Percentiles rank a stretch among this genome's conserved stretches.
These are phyloP conservation scores for Eupelmus urozonus DNA, from an alignment of 2,888 invertebrate genomes.

Conservation along the genomic window DNA sequence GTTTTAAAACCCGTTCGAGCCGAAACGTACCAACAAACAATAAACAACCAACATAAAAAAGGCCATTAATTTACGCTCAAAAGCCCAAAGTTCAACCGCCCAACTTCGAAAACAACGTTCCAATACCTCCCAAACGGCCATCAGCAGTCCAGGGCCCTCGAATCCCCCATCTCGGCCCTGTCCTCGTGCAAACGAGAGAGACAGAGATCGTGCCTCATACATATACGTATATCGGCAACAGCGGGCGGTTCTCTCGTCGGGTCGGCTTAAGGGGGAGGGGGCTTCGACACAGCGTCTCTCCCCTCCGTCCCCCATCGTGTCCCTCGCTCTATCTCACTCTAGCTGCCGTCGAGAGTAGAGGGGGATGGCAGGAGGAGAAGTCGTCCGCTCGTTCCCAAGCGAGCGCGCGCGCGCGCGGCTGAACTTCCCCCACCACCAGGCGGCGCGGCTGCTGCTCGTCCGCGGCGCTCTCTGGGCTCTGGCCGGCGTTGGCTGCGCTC, in stretches of 20 bases:
- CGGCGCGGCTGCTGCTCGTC: slow-evolving; percentile 51
- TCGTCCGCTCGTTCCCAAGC: slow-evolving; percentile 41
- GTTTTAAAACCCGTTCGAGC: too few species aligned
- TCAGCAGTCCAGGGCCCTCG: too few species aligned
- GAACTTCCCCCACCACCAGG: slow-evolving; percentile 50
- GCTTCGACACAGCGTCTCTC: slow-evolving; percentile 22
- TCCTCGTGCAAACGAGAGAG: slow-evolving; percentile 5
- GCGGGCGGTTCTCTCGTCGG: slow-evolving; percentile 33
- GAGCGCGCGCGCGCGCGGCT: slow-evolving; percentile 23
- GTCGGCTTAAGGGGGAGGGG: slow-evolving; percentile 2
- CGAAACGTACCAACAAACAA: too few species aligned
- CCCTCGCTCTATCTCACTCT: too few species aligned
- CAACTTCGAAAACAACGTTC: too few species aligned
- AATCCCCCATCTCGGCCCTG: too few species aligned
- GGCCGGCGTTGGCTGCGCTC: slow-evolving; percentile 67
- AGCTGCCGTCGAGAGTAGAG: too few species aligned
- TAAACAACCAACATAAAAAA: too few species aligned
- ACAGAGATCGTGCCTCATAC: neutral
- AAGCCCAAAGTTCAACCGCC: too few species aligned
- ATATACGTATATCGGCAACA: slow-evolving; percentile 7
- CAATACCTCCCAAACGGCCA: too few species aligned
- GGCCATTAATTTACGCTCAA: too few species aligned
- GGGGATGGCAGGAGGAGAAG: neutral
- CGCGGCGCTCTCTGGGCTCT: slow-evolving; percentile 57
- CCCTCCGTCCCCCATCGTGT: neutral